Conservation (phyloP, 2,113 vertebrate genomes). For the Bostrychus sinensis region DNA sequence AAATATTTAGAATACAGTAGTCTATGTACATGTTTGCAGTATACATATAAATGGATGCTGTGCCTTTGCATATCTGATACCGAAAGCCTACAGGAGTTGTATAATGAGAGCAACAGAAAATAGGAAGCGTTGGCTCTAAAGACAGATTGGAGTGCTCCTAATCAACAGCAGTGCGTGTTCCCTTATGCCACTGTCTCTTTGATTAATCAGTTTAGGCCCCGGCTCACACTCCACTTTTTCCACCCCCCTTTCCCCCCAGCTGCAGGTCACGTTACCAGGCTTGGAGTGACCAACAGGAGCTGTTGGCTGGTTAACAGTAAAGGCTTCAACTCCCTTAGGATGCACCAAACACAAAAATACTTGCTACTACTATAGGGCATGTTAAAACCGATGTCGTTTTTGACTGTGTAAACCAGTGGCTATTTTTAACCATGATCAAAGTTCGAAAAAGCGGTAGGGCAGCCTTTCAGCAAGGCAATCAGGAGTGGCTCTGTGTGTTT, state of each 20-base stretch:
- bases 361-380: background rate
- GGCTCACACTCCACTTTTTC: conserved; percentile 8
- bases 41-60: background rate
- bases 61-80: background rate
- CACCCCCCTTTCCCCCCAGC: background rate
- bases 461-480: conserved; percentile 28
- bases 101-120: background rate
- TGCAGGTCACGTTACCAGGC: conserved; percentile 45
- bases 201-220: conserved; percentile 36
- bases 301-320: background rate
- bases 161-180: conserved; percentile 10
- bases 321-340: conserved; percentile 1
- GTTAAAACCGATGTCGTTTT: background rate
- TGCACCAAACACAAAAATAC: background rate
- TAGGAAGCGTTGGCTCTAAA: background rate
- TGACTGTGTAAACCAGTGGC: background rate
- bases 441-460: background rate
- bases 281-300: conserved; percentile 31
- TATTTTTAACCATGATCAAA: background rate
- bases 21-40: background rate
- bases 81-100: background rate
- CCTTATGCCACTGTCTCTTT: conserved; percentile 16
- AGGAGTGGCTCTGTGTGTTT: conserved; percentile 36
- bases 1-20: too few species aligned
- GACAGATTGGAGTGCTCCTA: background rate